Evolutionary conservation across 2,797 vertebrate genomes (phyloP).

Genomic region (Valencia hispanica): DNA sequence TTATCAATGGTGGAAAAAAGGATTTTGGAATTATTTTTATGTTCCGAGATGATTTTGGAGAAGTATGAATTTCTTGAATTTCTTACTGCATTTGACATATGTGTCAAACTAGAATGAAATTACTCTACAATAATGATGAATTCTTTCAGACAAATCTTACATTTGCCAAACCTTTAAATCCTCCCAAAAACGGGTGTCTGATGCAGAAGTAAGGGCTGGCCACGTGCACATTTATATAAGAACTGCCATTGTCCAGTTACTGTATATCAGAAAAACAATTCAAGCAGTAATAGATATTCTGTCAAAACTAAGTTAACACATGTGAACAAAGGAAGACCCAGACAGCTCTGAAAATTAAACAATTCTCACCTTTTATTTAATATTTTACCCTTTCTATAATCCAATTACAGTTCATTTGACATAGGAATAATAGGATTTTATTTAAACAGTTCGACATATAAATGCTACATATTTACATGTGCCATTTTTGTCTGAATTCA

Average conservation of each 20-base stretch:
- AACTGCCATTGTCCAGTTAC: not conserved
- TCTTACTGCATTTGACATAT: no score
- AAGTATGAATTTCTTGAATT: no score
- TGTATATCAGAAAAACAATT: not conserved
- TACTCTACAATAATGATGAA: no score
- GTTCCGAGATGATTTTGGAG: no score
- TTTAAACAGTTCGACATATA: not conserved
- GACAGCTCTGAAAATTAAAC: not conserved
- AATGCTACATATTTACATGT: not conserved
- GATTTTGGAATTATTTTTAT: no score
- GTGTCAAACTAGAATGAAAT: no score
- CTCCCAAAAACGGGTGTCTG: not conserved
- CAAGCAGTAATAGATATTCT: not conserved
- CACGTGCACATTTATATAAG: not conserved
- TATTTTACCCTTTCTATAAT: not conserved
- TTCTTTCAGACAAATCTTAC: not conserved
- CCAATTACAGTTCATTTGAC: conserved; percentile 3
- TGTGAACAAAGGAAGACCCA: not conserved
- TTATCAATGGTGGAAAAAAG: no score
- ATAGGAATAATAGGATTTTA: conserved; percentile 5
- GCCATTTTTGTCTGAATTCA: conserved; percentile 6
- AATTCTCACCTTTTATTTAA: not conserved
- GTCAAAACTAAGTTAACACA: not conserved
- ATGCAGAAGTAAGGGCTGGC: not conserved
- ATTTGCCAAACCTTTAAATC: not conserved